A percentile compares a stretch with the other conserved stretches of the same genome.
phyloP scores from a whole-genome alignment of 2,797 vertebrate species.

The Mus caroli region DNA sequence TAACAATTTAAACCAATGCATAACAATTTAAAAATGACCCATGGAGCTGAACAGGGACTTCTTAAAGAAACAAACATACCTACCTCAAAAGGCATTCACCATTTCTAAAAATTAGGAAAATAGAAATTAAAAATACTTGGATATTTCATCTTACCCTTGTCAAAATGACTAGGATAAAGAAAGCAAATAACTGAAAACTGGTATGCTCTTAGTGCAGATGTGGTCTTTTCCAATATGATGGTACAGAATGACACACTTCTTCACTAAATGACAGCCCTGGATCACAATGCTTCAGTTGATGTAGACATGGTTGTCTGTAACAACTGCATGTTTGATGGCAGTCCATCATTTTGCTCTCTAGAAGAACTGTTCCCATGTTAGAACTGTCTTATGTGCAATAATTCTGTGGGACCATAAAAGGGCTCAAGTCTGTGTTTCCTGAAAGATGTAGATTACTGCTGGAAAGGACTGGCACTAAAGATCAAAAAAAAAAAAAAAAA shows the following conservation, averaged over 20 bases:
- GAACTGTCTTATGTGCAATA: conserved; percentile 87
- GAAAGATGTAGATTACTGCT: conserved; percentile 80
- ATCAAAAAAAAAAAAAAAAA: too few species aligned
- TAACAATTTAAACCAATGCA: background rate
- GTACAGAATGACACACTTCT: conserved; percentile 97
- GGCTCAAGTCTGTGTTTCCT: conserved; percentile 78
- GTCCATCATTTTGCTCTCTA: conserved; percentile 76
- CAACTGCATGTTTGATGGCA: conserved; percentile 88
- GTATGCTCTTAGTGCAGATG: conserved; percentile 87
- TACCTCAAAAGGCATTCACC: background rate
- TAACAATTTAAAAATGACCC: background rate
- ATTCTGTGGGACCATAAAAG: conserved; percentile 80
- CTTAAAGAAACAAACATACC: background rate
- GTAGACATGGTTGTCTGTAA: conserved; percentile 93
- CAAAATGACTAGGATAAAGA: background rate
- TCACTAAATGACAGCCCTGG: conserved; percentile 95
- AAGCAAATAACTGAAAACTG: background rate
- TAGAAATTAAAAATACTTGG: background rate
- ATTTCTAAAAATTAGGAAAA: background rate
- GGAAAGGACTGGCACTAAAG: conserved; percentile 80
- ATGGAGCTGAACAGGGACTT: background rate
- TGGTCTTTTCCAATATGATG: conserved; percentile 95
- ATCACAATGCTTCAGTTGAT: conserved; percentile 92
- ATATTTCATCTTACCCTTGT: background rate
- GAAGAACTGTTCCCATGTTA: conserved; percentile 80